Conservation (phyloP, 2,888 invertebrate species). For the Andrena flavipes region DNA sequence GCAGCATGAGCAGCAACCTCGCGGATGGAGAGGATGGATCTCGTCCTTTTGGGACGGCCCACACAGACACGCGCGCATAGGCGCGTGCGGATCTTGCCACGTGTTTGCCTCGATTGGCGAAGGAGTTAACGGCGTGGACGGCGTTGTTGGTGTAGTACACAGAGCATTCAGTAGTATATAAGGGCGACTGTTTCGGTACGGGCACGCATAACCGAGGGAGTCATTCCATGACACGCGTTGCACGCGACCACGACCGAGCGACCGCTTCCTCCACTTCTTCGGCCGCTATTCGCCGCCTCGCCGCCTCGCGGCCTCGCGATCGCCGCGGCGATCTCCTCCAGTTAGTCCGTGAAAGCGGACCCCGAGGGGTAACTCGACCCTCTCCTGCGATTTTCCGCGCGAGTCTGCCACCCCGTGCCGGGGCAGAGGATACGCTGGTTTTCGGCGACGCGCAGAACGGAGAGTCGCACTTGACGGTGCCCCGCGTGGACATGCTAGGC, state of each 20-base stretch:
- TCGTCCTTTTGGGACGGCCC: slow-evolving; percentile 1
- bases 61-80: not conserved
- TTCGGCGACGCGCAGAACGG: no score
- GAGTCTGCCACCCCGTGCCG: no score
- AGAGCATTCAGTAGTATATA: slow-evolving; percentile 75
- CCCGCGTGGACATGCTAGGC: not conserved
- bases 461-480: no score
- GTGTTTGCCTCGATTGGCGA: slow-evolving; percentile 75
- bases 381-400: no score
- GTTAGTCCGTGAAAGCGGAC: not conserved
- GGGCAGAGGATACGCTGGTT: no score
- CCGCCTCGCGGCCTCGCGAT: not conserved
- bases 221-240: slow-evolving; percentile 61
- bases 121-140: slow-evolving; percentile 69
- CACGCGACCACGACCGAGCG: slow-evolving; percentile 25
- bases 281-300: not conserved
- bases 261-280: slow-evolving; percentile 16
- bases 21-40: slow-evolving; percentile 19
- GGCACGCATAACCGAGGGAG: slow-evolving; percentile 66
- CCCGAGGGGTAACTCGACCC: slow-evolving; percentile 3
- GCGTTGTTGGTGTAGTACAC: slow-evolving; percentile 65
- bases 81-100: slow-evolving; percentile 37
- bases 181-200: slow-evolving; percentile 73
- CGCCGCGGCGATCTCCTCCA: not conserved
- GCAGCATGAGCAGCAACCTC: not conserved